phyloP scores from a whole-genome alignment of 2,797 vertebrate species.

The Luscinia luscinia region DNA sequence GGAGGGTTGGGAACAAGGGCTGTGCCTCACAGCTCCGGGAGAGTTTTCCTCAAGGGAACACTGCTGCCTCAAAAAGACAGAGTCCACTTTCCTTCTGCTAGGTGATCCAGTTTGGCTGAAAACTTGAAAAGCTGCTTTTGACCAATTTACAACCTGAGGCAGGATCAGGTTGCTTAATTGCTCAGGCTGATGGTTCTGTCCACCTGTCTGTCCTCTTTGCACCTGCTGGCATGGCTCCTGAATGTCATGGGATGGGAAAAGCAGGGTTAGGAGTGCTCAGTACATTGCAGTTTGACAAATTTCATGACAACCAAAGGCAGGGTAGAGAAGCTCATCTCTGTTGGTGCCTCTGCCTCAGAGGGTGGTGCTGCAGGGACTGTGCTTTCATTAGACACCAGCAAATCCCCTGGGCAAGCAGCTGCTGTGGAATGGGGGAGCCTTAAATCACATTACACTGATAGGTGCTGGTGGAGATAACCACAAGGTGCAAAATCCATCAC shows the following conservation, averaged over 20 bases:
- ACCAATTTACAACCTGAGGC: background rate
- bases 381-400: background rate
- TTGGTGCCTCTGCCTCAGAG: background rate
- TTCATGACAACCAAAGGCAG: background rate
- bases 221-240: background rate
- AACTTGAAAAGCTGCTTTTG: background rate
- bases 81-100: background rate
- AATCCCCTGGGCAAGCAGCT: background rate
- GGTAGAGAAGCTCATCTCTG: background rate
- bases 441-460: background rate
- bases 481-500: background rate
- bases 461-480: background rate
- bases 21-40: background rate
- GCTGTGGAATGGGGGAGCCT: background rate
- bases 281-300: background rate
- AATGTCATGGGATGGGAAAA: background rate
- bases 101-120: background rate
- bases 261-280: background rate
- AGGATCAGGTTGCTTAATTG: background rate
- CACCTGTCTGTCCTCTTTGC: background rate
- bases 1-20: background rate
- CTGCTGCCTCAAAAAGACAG: background rate
- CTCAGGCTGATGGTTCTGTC: background rate
- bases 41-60: background rate
- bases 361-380: background rate